Evolutionary conservation across 2,888 invertebrate genomes (phyloP).

Genomic region (Himalopsyche japonica): DNA sequence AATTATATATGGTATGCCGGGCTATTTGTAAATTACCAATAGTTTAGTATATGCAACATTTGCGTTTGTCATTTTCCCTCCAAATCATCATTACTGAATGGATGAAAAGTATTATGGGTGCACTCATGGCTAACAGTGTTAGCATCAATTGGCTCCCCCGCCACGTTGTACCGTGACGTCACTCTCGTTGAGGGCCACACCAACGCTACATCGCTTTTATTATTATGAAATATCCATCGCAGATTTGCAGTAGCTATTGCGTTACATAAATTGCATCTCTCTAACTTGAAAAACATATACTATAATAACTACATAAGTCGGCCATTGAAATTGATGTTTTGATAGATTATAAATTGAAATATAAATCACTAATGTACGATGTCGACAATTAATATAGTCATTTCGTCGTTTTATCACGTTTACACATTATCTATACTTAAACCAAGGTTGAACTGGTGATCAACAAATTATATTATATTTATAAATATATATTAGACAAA

Average conservation of each 20-base stretch:
- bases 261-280: not conserved
- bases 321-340: not conserved
- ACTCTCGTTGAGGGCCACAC: not conserved
- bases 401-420: too few relatives aligned
- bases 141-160: not conserved
- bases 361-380: too few relatives aligned
- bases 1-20: not conserved
- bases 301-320: not conserved
- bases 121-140: not conserved
- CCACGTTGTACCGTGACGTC: not conserved
- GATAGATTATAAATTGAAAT: not conserved
- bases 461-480: too few relatives aligned
- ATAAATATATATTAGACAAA: too few relatives aligned
- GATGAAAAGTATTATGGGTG: not conserved
- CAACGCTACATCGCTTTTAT: not conserved
- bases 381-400: too few relatives aligned
- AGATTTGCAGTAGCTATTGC: not conserved
- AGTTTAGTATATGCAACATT: not conserved
- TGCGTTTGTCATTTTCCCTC: too few relatives aligned
- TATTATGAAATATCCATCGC: not conserved
- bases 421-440: too few relatives aligned
- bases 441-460: too few relatives aligned
- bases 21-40: not conserved
- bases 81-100: not conserved
- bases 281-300: not conserved